Conservation (phyloP, 2,113 vertebrate genomes). For the Aix galericulata region DNA sequence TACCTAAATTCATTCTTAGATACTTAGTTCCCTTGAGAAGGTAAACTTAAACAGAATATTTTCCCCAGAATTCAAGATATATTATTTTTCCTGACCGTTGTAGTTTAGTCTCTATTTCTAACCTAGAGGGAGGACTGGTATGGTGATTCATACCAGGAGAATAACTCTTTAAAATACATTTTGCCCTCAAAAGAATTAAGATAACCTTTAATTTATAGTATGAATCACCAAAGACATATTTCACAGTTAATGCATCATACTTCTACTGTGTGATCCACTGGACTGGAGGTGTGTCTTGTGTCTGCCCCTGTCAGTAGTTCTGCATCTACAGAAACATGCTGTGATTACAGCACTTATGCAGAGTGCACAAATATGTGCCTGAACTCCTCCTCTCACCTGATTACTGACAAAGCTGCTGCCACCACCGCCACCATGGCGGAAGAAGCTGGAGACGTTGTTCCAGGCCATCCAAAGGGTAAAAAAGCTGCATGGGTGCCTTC, state of each 20-base stretch:
- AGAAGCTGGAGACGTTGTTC: not conserved
- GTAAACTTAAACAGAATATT: not conserved
- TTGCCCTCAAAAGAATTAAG: slow-evolving; percentile 14
- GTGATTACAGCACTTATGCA: rapidly evolving
- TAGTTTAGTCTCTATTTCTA: not conserved
- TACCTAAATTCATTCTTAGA: not conserved
- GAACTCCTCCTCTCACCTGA: not conserved
- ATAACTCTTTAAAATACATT: slow-evolving; percentile 39
- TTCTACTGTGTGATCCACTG: not conserved
- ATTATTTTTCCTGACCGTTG: not conserved
- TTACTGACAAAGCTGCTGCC: not conserved
- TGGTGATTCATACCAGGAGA: slow-evolving; percentile 32
- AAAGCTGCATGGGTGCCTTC: not conserved
- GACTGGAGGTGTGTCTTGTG: not conserved
- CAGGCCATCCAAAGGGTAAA: rapidly evolving
- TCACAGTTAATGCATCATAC: not conserved
- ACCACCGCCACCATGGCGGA: rapidly evolving
- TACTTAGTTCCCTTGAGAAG: not conserved
- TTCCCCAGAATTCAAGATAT: not conserved
- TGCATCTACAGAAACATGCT: rapidly evolving
- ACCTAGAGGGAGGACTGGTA: not conserved
- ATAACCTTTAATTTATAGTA: slow-evolving; percentile 60
- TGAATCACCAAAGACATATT: slow-evolving; percentile 51
- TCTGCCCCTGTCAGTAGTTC: not conserved
- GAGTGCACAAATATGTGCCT: not conserved